A percentile compares a stretch with the other conserved stretches of the same genome.
These are phyloP conservation scores for Craseonycteris thonglongyai DNA, from an alignment of 2,113 vertebrate genomes.

Conservation along the genomic window DNA sequence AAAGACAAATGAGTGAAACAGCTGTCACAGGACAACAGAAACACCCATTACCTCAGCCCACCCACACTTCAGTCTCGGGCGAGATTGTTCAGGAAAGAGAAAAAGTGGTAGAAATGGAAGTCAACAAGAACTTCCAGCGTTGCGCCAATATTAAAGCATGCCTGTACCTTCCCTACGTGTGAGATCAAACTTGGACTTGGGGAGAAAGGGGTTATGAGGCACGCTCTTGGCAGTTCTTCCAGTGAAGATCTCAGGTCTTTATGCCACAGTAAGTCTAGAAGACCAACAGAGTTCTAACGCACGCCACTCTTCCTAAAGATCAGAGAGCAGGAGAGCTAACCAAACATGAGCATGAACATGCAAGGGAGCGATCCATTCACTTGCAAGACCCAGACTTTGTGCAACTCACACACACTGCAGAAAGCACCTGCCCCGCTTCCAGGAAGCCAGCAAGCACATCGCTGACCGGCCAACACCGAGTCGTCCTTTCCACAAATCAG, in stretches of 20 bases:
- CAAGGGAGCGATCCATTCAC: background rate
- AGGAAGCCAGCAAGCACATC: background rate
- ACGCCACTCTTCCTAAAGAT: background rate
- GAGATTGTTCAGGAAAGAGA: slow-evolving; percentile 20
- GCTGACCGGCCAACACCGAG: background rate
- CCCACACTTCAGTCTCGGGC: slow-evolving; percentile 10
- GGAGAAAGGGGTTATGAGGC: slow-evolving; percentile 17
- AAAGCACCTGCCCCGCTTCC: background rate
- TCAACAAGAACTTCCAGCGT: background rate
- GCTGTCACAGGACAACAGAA: slow-evolving; percentile 79
- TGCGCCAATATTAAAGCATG: background rate
- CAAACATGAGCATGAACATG: slow-evolving; percentile 9
- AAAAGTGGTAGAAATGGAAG: background rate
- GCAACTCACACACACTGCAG: background rate
- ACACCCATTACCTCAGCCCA: slow-evolving; percentile 65
- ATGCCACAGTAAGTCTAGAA: background rate
- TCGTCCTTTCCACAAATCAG: slow-evolving; percentile 45
- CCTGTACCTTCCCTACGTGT: background rate
- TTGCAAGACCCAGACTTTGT: background rate
- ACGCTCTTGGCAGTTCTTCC: background rate
- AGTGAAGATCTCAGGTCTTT: background rate
- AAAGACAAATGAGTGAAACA: slow-evolving; percentile 82
- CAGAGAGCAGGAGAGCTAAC: slow-evolving; percentile 10
- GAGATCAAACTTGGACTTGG: background rate
- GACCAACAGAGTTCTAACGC: background rate